Evolutionary conservation across 2,113 vertebrate species (phyloP).

Genomic region (Genyomyrus donnyi): DNA sequence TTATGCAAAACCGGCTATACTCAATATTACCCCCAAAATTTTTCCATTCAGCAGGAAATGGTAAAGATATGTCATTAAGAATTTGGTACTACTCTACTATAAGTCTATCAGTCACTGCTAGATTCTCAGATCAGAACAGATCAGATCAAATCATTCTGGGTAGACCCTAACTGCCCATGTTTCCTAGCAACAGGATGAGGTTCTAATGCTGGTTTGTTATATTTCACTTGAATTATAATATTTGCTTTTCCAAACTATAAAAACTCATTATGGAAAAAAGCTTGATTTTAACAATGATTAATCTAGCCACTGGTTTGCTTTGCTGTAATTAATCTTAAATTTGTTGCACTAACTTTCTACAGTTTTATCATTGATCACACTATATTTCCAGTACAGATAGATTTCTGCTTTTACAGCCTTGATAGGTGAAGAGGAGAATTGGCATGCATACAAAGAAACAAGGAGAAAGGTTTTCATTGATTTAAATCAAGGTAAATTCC

Average conservation of each 20-base stretch:
- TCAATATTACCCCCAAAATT: neutral
- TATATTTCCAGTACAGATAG: neutral
- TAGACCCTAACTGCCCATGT: neutral
- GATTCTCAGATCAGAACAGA: neutral
- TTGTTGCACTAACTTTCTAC: neutral
- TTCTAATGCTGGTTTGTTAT: neutral
- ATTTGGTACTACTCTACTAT: neutral
- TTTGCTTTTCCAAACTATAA: conserved; percentile 1
- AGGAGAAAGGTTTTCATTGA: neutral
- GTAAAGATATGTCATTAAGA: neutral
- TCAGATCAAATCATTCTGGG: neutral
- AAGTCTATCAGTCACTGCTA: neutral
- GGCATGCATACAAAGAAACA: neutral
- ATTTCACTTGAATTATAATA: neutral
- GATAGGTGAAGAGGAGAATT: neutral
- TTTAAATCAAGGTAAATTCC: neutral
- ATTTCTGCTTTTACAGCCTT: neutral
- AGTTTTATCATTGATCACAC: neutral
- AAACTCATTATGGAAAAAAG: neutral
- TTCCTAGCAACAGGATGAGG: neutral
- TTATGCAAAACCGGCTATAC: neutral
- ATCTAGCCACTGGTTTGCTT: neutral
- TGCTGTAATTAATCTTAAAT: neutral
- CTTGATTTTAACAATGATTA: neutral
- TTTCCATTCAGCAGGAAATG: neutral